phyloP scores from a whole-genome alignment of 2,797 vertebrate genomes.

The Zalophus californianus region DNA sequence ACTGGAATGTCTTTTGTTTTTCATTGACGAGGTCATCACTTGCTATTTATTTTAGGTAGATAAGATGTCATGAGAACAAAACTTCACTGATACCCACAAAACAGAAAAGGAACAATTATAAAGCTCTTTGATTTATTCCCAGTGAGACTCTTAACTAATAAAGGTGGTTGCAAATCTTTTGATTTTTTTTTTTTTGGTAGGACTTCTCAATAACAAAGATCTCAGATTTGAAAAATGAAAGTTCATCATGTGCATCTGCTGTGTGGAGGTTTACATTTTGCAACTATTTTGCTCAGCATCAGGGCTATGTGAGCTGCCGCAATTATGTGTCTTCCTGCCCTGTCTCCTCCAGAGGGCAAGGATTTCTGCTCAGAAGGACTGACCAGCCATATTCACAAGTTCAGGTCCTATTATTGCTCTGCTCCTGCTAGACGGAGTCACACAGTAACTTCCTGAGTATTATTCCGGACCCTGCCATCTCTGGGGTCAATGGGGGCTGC shows the following conservation, averaged over 20 bases:
- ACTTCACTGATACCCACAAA: not conserved
- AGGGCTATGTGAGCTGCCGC: not conserved
- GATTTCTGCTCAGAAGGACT: not conserved
- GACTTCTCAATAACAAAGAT: not conserved
- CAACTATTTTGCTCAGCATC: not conserved
- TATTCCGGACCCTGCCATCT: not conserved
- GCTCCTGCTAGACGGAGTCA: not conserved
- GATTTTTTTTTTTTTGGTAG: not conserved
- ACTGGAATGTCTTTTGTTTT: slow-evolving; percentile 26
- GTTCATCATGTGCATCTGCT: not conserved
- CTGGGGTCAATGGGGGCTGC: not conserved
- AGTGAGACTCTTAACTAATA: not conserved
- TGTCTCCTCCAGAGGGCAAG: not conserved
- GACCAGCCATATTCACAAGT: not conserved
- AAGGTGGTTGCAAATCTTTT: not conserved
- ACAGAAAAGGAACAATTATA: not conserved
- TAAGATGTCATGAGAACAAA: slow-evolving; percentile 31
- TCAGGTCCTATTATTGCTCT: fast-evolving
- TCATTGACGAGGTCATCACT: slow-evolving; percentile 45
- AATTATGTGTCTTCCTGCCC: not conserved
- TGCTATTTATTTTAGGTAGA: slow-evolving; percentile 66
- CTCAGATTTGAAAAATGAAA: not conserved
- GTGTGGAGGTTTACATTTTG: not conserved
- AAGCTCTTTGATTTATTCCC: not conserved
- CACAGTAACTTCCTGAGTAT: not conserved